phyloP scores from a whole-genome alignment of 1,140 invertebrate genomes.

The Dermatophagoides farinae region DNA sequence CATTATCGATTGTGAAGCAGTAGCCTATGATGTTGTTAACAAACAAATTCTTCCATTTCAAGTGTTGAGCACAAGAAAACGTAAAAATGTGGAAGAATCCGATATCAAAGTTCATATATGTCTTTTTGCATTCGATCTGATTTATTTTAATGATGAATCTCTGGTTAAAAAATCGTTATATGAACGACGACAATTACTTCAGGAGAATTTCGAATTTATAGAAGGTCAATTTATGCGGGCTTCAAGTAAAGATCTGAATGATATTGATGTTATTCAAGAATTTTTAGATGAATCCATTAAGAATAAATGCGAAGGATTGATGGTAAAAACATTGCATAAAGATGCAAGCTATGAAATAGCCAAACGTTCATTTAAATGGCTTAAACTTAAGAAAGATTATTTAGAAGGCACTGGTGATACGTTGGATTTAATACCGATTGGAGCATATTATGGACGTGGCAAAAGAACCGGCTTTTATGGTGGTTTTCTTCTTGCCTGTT shows the following conservation, averaged over 20 bases:
- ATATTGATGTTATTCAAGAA: conserved; percentile 75
- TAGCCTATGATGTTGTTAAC: conserved; percentile 78
- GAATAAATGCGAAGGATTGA: conserved; percentile 93
- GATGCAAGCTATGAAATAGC: conserved; percentile 96
- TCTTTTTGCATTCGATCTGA: conserved; percentile 89
- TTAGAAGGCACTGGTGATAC: conserved; percentile 38
- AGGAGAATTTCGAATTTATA: conserved; percentile 41
- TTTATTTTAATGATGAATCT: conserved; percentile 77
- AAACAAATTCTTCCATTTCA: conserved; percentile 92
- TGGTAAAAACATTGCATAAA: conserved; percentile 87
- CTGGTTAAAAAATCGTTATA: conserved; percentile 58
- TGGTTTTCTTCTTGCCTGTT: conserved; percentile 90
- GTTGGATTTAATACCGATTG: conserved; percentile 65
- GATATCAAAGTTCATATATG: conserved; percentile 95
- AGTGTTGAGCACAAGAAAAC: conserved; percentile 79
- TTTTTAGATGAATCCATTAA: conserved; percentile 90
- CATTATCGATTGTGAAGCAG: conserved; percentile 88
- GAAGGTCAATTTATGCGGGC: conserved; percentile 78
- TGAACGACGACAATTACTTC: conserved; percentile 50
- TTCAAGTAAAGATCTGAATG: conserved; percentile 46
- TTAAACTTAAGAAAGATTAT: conserved; percentile 53
- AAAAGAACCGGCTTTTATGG: conserved; percentile 85
- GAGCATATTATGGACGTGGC: conserved; percentile 79
- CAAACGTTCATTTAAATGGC: conserved; percentile 85
- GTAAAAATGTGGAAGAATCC: conserved; percentile 70